A percentile compares a stretch with the other conserved stretches of the same genome.
phyloP scores from a whole-genome alignment of 2,113 vertebrate genomes.

The Gracilinanus agilis region DNA sequence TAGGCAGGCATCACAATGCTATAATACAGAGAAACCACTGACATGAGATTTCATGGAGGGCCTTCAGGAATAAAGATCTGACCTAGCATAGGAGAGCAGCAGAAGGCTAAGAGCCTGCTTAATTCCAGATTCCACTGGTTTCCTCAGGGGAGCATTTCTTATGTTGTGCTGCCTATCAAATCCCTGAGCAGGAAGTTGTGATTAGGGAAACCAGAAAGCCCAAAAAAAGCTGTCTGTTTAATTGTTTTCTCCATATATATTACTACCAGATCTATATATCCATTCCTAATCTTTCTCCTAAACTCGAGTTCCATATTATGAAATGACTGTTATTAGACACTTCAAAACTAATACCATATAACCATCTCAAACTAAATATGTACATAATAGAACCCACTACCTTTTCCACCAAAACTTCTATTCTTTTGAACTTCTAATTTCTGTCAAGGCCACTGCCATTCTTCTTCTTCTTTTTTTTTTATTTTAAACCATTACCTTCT shows the following conservation, averaged over 20 bases:
- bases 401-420: background rate
- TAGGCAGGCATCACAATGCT: background rate
- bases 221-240: background rate
- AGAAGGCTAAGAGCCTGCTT: background rate
- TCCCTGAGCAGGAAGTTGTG: background rate
- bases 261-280: background rate
- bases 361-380: background rate
- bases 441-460: background rate
- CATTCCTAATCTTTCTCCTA: background rate
- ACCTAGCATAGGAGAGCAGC: background rate
- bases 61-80: background rate
- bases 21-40: background rate
- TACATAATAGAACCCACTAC: background rate
- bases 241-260: background rate
- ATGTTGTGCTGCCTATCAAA: background rate
- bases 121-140: background rate
- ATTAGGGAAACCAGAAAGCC: background rate
- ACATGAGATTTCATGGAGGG: background rate
- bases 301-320: background rate
- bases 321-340: background rate
- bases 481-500: background rate
- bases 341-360: background rate
- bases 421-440: background rate
- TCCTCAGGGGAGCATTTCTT: background rate
- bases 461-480: background rate